Conservation (phyloP, 92 coral and sea anemone species). For the Epizoanthus stellaris region DNA sequence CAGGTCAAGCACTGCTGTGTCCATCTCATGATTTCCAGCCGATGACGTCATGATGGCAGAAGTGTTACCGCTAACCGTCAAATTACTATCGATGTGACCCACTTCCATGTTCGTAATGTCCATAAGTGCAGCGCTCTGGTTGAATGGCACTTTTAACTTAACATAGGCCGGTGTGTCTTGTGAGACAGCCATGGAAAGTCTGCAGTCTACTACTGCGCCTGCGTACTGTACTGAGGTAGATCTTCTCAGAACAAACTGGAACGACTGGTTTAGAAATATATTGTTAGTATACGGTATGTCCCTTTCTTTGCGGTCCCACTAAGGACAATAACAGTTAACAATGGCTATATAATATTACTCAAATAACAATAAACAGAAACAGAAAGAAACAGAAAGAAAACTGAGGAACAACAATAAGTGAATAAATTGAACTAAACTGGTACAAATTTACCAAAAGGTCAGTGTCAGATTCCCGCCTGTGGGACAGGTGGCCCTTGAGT, state of each 20-base stretch:
- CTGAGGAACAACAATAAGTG: no score
- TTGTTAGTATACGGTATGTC: no score
- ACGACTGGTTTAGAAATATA: constrained; percentile 1
- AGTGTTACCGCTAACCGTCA: constrained; percentile 44
- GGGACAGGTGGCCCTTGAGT: no score
- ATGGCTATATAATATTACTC: no score
- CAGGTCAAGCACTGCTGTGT: constrained; percentile 62
- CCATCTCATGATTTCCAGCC: constrained; percentile 56
- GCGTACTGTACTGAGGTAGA: constrained; percentile 5
- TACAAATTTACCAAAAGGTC: no score
- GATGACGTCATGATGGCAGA: constrained; percentile 57
- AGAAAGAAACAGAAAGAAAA: no score
- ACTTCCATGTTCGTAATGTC: constrained; percentile 49
- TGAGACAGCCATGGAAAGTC: constrained; percentile 23
- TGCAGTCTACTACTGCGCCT: constrained; percentile 5
- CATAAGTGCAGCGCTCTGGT: constrained; percentile 51
- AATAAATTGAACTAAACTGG: no score
- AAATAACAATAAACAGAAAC: no score
- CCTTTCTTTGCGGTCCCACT: no score
- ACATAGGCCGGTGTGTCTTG: constrained; percentile 7
- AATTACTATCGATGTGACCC: constrained; percentile 23
- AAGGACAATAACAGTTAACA: no score
- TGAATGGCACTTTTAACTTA: constrained; percentile 63
- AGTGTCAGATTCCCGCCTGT: no score
- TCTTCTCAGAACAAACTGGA: constrained; percentile 17